Evolutionary conservation across 2,888 invertebrate species (phyloP).

Genomic region (Acrobasis suavella): DNA sequence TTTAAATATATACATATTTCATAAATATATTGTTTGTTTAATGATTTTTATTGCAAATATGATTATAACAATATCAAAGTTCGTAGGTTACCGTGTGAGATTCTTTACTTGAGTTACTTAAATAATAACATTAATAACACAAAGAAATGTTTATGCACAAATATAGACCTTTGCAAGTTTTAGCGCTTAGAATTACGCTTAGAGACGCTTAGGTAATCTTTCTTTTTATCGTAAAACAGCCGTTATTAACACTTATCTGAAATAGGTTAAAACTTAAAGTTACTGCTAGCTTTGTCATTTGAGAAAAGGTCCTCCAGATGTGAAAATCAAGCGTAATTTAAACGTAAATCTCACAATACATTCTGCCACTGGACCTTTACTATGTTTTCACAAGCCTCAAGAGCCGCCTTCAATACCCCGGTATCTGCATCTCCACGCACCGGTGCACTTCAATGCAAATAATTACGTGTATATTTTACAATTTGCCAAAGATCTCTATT

Average conservation of each 20-base stretch:
- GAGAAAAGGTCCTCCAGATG: not conserved
- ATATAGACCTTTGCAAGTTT: too few species aligned
- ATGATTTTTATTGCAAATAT: too few species aligned
- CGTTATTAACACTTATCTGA: not conserved
- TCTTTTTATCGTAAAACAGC: too few species aligned
- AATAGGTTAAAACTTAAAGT: not conserved
- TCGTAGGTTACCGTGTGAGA: too few species aligned
- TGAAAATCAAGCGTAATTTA: conserved; percentile 2
- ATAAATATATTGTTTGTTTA: too few species aligned
- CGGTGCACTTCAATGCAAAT: conserved; percentile 71
- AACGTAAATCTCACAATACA: conserved; percentile 44
- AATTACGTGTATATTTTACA: conserved; percentile 81
- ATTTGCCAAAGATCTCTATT: conserved; percentile 78
- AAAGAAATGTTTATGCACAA: too few species aligned
- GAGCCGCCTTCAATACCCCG: conserved; percentile 62
- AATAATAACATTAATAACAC: too few species aligned
- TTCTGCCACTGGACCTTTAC: conserved; percentile 50
- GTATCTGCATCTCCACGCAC: conserved; percentile 63
- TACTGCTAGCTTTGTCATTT: not conserved
- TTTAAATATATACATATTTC: too few species aligned
- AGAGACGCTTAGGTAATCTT: too few species aligned
- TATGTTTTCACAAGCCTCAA: conserved; percentile 78
- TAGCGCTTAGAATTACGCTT: too few species aligned
- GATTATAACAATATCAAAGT: too few species aligned
- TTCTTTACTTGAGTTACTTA: too few species aligned